These are phyloP conservation scores for Anomalospiza imberbis DNA, from an alignment of 2,797 vertebrate genomes.

Conservation along the genomic window DNA sequence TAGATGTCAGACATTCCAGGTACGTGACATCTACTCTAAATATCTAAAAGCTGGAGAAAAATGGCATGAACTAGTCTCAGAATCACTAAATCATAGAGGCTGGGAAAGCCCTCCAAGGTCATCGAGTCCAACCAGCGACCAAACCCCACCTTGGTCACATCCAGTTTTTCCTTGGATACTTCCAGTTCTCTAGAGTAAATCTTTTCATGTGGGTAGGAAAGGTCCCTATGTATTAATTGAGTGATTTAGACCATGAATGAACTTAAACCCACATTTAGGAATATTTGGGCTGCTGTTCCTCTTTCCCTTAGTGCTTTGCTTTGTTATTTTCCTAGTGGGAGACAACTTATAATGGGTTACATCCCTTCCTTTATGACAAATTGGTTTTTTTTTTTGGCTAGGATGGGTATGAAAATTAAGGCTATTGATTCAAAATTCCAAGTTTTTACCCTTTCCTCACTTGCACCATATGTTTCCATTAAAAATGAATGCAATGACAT, in stretches of 20 bases:
- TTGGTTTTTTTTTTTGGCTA: neutral
- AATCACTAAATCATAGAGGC: neutral
- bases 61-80: accelerated
- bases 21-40: neutral
- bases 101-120: neutral
- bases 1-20: neutral
- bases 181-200: neutral
- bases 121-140: accelerated
- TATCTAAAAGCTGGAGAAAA: neutral
- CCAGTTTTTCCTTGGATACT: neutral
- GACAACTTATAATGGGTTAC: neutral
- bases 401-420: neutral
- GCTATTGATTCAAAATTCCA: neutral
- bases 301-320: neutral
- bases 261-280: accelerated
- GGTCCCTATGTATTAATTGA: neutral
- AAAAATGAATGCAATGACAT: neutral
- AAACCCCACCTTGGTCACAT: neutral
- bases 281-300: neutral
- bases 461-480: neutral
- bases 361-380: neutral
- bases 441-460: neutral
- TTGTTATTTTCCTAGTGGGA: neutral
- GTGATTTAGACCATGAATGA: neutral
- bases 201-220: neutral